phyloP scores from a whole-genome alignment of 2,113 vertebrate species.

The Collichthys lucidus region DNA sequence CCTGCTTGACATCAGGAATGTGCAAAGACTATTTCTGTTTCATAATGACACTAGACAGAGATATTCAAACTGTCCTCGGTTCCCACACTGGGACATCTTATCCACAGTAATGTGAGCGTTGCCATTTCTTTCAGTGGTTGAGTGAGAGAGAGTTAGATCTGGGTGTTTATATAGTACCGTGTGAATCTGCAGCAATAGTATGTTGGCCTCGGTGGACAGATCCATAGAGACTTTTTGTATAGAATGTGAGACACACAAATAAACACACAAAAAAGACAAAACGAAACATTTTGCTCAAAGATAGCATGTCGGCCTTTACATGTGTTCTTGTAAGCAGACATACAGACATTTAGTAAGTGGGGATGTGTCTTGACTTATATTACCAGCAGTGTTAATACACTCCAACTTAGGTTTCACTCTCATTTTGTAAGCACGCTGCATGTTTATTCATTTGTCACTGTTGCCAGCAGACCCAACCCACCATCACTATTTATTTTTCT shows the following conservation, averaged over 20 bases:
- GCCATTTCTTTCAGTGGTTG: slow-evolving; percentile 67
- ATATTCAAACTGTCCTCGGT: slow-evolving; percentile 68
- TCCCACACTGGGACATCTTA: slow-evolving; percentile 72
- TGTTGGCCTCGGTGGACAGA: slow-evolving; percentile 8
- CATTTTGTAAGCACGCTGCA: neutral
- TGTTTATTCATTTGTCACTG: slow-evolving; percentile 4
- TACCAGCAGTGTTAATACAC: slow-evolving; percentile 11
- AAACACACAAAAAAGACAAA: slow-evolving; percentile 6
- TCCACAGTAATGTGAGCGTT: slow-evolving; percentile 71
- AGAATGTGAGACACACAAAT: neutral
- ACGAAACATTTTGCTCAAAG: neutral
- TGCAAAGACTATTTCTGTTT: slow-evolving; percentile 73
- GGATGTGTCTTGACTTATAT: neutral
- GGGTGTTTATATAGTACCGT: slow-evolving; percentile 68
- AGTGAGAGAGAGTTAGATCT: slow-evolving; percentile 56
- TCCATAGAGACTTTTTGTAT: neutral
- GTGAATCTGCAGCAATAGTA: slow-evolving; percentile 51
- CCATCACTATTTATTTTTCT: slow-evolving; percentile 1
- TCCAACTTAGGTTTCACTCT: slow-evolving; percentile 2
- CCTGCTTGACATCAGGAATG: slow-evolving; percentile 67
- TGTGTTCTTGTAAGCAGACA: neutral
- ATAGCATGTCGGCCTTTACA: neutral
- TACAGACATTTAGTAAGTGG: neutral
- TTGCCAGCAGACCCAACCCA: slow-evolving; percentile 1
- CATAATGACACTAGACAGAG: slow-evolving; percentile 72